Base-by-base conservation (phyloP, 2,113 vertebrate genomes). In the Mola mola region DNA sequence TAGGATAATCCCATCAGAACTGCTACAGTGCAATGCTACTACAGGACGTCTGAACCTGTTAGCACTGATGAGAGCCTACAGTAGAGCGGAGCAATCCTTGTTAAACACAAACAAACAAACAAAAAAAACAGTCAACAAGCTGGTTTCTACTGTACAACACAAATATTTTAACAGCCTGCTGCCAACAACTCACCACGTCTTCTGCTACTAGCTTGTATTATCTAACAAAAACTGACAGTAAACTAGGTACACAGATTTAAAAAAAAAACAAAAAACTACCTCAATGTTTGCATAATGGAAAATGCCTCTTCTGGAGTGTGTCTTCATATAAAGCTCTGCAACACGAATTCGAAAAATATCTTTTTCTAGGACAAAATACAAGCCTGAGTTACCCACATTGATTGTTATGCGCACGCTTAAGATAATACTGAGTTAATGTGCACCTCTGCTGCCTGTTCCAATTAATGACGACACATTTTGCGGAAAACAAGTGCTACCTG, bases 11-110 rank as follows among this genome's bases (percentile, higher is more conserved):
- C 94, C 92, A 88, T 92, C 91, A 92, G 90, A 91, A 90, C 88
- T 84, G 90, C 87, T 91, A 82, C 81, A 89, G 88, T 85, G 89
- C 86, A 89, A 77, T 81, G 86, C 89, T 75, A 91, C 91, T 92
- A 94, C 87, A 92, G 93, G 90, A 89, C 87, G 88, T 91, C 91
- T 89, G 92, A 91, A 92, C 92, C 92, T 91, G 92, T 90, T 88
- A 94, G 89, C 92, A 93, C 91, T 93, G 93, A 94, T 81, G 92
- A 93, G 83, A 95, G 92, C 91, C 93, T 93, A 78, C 8, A 92
- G 72, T 84, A 4, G 29, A 79, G 72, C 74, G 84, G 77, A 87
- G 78, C 58, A 88, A 80, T 84, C 84, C 82, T 90, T 85, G 68
- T 84, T 81, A 86, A 31, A 66, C 63, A 52, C 48, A 6, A 40